Conservation (phyloP, 2,797 vertebrate genomes). For the Catharus ustulatus region DNA sequence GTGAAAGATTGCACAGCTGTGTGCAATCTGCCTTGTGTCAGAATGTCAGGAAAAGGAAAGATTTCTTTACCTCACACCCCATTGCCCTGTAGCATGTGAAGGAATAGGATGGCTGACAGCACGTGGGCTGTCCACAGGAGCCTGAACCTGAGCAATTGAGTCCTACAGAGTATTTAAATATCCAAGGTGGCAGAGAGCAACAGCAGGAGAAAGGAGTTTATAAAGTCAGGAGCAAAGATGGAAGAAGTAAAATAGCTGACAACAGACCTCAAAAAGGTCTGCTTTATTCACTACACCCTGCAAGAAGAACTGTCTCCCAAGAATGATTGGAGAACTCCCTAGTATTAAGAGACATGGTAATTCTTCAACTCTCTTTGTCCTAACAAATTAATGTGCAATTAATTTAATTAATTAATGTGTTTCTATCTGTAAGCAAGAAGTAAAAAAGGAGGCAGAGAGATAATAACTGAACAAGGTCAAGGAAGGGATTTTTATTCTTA, state of each 20-base stretch:
- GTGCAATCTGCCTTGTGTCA: not conserved
- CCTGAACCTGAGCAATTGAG: not conserved
- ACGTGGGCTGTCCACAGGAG: rapidly evolving
- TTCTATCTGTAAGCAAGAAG: not conserved
- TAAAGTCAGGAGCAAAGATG: not conserved
- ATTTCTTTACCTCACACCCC: not conserved
- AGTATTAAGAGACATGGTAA: not conserved
- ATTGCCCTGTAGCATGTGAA: not conserved
- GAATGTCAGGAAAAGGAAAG: not conserved
- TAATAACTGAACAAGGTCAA: not conserved
- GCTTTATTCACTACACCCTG: not conserved
- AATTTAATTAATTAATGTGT: too few relatives aligned
- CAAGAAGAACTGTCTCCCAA: not conserved
- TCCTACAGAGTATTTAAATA: not conserved
- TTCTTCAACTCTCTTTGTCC: not conserved
- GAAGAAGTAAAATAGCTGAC: not conserved
- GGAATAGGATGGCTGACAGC: not conserved
- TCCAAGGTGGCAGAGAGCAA: not conserved
- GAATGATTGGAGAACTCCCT: not conserved
- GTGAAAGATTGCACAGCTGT: not conserved
- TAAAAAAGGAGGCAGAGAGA: not conserved
- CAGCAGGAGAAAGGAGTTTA: not conserved
- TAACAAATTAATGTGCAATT: not conserved
- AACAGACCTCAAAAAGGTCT: not conserved
- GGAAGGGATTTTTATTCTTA: slow-evolving; percentile 8